A percentile compares a stretch with the other conserved stretches of the same genome.
phyloP scores from a whole-genome alignment of 2,888 invertebrate species.

The Diploptera punctata region DNA sequence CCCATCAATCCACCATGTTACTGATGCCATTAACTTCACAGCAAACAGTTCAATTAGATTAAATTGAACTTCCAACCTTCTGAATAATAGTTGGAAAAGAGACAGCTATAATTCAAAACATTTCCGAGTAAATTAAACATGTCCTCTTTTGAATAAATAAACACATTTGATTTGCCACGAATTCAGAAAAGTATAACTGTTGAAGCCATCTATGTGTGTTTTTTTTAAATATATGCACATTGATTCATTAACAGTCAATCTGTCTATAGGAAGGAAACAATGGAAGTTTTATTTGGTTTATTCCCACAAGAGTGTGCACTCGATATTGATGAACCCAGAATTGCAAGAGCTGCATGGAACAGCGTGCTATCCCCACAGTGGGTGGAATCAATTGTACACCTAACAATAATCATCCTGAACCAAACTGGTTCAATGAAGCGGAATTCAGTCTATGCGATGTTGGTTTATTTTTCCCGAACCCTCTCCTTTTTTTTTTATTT shows the following conservation, averaged over 20 bases:
- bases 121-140: conserved; percentile 1
- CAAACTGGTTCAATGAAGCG: background rate
- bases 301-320: background rate
- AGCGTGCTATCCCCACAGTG: background rate
- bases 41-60: conserved; percentile 5
- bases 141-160: background rate
- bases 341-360: background rate
- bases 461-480: background rate
- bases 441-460: background rate
- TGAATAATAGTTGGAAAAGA: background rate
- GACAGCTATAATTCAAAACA: background rate
- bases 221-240: background rate
- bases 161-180: too few species aligned
- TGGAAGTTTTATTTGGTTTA: conserved; percentile 16
- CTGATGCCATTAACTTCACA: background rate
- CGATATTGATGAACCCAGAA: background rate
- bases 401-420: background rate
- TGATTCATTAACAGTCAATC: conserved; percentile 16
- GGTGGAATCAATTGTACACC: conserved; percentile 6
- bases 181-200: too few species aligned
- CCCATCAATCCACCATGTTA: background rate
- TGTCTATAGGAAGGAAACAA: conserved; percentile 12
- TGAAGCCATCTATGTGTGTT: background rate
- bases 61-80: background rate
- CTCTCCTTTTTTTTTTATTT: too few species aligned